Evolutionary conservation across 2,113 vertebrate genomes (phyloP), one percentile per base, ranked within the genome.

Genomic region (Baryphthengus martii): DNA sequence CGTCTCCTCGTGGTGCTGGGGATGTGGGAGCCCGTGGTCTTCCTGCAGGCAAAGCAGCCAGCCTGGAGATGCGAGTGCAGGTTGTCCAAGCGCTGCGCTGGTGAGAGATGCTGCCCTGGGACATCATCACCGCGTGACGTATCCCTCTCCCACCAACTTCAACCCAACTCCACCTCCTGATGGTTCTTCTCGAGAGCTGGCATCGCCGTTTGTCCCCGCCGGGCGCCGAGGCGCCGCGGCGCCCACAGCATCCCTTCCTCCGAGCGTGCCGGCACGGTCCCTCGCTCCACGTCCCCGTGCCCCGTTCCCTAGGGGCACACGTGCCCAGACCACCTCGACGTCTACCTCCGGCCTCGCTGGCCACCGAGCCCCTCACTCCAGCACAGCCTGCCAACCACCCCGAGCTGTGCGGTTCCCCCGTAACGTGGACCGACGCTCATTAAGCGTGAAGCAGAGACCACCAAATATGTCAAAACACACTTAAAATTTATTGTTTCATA

Each of bases 401-500:
- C 26, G 70, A 92, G 94, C 93, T 56, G 56, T 19, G 77, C 28
- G n/a, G 91, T 91, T 94, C 88, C 94, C 93, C 94, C 13, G 9
- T 92, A 95, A 91, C 61, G 14, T 93, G 95, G 96, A 95, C 96
- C 88, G 71, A 65, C 33, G 35, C 96, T 97, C 93, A 87, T 89
- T 88, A 97, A 88, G 90, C 50, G 84, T 55, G 88, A 97, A 86
- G 95, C 95, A 92, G 90, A 90, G 93, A 96, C 95, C 94, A 97
- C 96, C 96, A 97, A 95, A 97, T 89, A 93, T 96, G 95, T 95
- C 95, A 97, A 96, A 93, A 93, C 96, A 96, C 95, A 91, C 93
- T 95, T 93, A 91, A 95, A 93, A 87, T 94, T 92, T 82, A 95
- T 97, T 91, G 96, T 93, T 91, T 93, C 94, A 90, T 94, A 92